Evolutionary conservation across 2,113 vertebrate genomes (phyloP).

Genomic region (Hydropotes inermis): DNA sequence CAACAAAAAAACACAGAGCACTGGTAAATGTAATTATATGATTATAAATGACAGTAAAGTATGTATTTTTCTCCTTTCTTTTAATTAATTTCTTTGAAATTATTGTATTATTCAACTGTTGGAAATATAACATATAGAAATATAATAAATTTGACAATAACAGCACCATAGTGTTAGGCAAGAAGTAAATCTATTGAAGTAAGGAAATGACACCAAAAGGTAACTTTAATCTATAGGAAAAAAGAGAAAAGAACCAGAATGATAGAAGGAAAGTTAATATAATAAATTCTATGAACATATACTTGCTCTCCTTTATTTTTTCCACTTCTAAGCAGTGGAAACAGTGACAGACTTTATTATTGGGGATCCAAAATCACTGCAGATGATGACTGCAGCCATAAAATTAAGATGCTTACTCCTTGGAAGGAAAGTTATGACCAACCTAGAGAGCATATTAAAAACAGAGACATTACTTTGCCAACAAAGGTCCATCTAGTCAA

Average conservation of each 20-base stretch:
- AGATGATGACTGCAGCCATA: neutral
- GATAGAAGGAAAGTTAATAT: neutral
- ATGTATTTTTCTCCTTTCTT: neutral
- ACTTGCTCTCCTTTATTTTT: neutral
- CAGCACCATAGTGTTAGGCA: neutral
- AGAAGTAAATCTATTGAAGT: neutral
- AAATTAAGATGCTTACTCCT: neutral
- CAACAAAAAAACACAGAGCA: neutral
- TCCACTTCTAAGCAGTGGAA: neutral
- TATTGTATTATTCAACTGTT: neutral
- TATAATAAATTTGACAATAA: slow-evolving; percentile 4
- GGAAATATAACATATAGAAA: neutral
- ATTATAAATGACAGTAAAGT: neutral
- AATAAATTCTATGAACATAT: slow-evolving; percentile 8
- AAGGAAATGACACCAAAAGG: neutral
- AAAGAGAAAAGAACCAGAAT: slow-evolving; percentile 16
- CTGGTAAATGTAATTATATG: neutral
- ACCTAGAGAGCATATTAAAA: neutral
- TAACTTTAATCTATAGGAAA: neutral
- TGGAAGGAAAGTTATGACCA: neutral
- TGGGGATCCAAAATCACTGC: neutral
- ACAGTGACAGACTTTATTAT: neutral
- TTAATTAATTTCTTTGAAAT: neutral
- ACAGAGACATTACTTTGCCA: neutral
- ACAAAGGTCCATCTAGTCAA: neutral